A percentile compares a stretch with the other conserved stretches of the same genome.
phyloP scores from a whole-genome alignment of 2,888 invertebrate genomes.

The Candidula unifasciata region DNA sequence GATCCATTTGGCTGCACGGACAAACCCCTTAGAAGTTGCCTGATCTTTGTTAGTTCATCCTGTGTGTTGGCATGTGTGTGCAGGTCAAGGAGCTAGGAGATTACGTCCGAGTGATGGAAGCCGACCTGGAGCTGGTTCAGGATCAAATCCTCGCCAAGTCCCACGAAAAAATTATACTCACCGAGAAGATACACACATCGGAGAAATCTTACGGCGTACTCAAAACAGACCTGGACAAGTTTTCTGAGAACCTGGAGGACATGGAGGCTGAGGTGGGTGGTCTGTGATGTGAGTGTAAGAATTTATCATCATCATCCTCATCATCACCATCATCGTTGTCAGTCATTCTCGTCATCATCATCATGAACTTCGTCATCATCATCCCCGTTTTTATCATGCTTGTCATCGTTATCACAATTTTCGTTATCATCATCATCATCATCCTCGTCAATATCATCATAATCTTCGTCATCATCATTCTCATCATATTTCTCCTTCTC shows the following conservation, averaged over 20 bases:
- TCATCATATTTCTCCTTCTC: too few species aligned
- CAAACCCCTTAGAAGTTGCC: too few species aligned
- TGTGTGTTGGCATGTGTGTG: background rate
- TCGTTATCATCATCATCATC: too few species aligned
- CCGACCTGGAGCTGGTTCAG: constrained; percentile 67
- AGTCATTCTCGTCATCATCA: too few species aligned
- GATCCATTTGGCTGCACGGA: too few species aligned
- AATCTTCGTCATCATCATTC: too few species aligned
- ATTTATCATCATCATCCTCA: too few species aligned
- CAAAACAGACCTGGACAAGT: constrained; percentile 69
- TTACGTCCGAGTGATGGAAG: constrained; percentile 64
- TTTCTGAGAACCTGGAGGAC: constrained; percentile 68
- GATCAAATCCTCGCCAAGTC: constrained; percentile 68
- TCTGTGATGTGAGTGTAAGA: background rate
- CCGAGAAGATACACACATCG: constrained; percentile 67
- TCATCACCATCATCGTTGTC: too few species aligned
- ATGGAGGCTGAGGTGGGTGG: constrained; percentile 66
- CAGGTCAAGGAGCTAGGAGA: constrained; percentile 70
- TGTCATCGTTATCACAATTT: too few species aligned
- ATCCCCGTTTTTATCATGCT: too few species aligned
- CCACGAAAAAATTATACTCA: constrained; percentile 65
- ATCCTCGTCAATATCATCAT: too few species aligned
- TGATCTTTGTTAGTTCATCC: background rate
- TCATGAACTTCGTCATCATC: too few species aligned
- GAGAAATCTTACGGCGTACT: constrained; percentile 68